Conservation (phyloP, 2,888 invertebrate genomes). For the Clistopyga incitator region DNA sequence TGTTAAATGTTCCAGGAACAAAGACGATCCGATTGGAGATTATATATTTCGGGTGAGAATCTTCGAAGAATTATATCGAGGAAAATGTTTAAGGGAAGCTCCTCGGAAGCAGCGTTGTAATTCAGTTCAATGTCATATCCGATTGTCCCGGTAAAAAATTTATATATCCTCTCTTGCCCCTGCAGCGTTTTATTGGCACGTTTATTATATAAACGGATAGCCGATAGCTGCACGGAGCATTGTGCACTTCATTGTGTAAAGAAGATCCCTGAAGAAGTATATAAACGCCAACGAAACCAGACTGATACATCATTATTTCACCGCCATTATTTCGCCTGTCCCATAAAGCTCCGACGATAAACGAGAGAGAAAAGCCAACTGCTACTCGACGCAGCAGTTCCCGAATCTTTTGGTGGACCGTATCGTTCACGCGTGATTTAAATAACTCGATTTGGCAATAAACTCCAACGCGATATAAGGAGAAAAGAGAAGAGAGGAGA, state of each 20-base stretch:
- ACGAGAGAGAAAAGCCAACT: slow-evolving; percentile 25
- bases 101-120: not conserved
- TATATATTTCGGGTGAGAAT: not conserved
- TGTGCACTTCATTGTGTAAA: slow-evolving; percentile 27
- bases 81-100: not conserved
- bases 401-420: slow-evolving; percentile 49
- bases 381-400: slow-evolving; percentile 2
- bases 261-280: slow-evolving; percentile 37
- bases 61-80: slow-evolving; percentile 9
- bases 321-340: slow-evolving; percentile 69
- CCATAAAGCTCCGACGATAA: slow-evolving; percentile 65
- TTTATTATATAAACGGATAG: slow-evolving; percentile 19
- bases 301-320: slow-evolving; percentile 68
- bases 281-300: slow-evolving; percentile 62
- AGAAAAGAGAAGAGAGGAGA: slow-evolving; percentile 23
- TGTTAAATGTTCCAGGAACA: not conserved
- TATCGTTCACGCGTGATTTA: slow-evolving; percentile 70
- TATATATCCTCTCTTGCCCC: slow-evolving; percentile 26
- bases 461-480: slow-evolving; percentile 63
- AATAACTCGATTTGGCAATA: slow-evolving; percentile 73
- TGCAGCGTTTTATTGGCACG: slow-evolving; percentile 31
- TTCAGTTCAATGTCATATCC: slow-evolving; percentile 17
- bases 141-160: slow-evolving; percentile 29
- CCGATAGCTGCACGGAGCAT: not conserved
- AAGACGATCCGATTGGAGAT: not conserved